Percentiles rank a stretch among this genome's conserved stretches.
Conservation (phyloP, 2,888 invertebrate genomes). For the Carpatolechia fugitivella region DNA sequence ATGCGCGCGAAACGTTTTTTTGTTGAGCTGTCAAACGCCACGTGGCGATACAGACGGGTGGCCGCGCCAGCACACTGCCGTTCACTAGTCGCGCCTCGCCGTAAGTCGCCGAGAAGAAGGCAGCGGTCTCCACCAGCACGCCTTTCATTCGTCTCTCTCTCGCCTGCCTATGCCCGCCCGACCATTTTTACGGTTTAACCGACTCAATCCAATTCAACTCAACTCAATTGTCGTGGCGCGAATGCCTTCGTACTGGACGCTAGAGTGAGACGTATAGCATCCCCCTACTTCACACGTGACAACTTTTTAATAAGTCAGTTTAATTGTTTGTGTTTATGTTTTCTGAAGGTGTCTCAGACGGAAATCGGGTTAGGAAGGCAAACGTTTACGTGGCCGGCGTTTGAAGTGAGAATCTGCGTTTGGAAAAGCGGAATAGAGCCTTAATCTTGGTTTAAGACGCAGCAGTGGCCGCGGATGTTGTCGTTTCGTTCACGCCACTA, state of each 20-base stretch:
- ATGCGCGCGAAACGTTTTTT: conserved; percentile 74
- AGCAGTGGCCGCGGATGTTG: conserved; percentile 56
- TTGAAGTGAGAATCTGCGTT: conserved; percentile 59
- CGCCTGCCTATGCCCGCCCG: conserved; percentile 70
- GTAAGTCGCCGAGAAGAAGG: conserved; percentile 78
- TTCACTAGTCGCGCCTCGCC: conserved; percentile 74
- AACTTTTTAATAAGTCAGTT: conserved; percentile 38
- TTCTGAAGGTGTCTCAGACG: conserved; percentile 22
- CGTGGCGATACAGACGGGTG: conserved; percentile 58
- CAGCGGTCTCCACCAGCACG: conserved; percentile 76
- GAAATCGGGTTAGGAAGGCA: conserved; percentile 28
- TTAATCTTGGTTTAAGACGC: conserved; percentile 74
- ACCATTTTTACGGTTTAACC: conserved; percentile 77
- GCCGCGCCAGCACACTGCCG: conserved; percentile 74
- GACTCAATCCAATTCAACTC: conserved; percentile 79
- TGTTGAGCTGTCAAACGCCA: conserved; percentile 59
- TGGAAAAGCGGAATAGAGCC: conserved; percentile 68
- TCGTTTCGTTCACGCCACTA: conserved; percentile 72
- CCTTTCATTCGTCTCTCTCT: conserved; percentile 77
- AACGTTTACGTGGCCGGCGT: conserved; percentile 49
- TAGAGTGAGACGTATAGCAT: conserved; percentile 73
- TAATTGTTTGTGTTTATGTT: conserved; percentile 23
- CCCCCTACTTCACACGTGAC: conserved; percentile 46
- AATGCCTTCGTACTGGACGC: conserved; percentile 75
- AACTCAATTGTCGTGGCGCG: conserved; percentile 78